A percentile compares a stretch with the other conserved stretches of the same genome.
phyloP scores from a whole-genome alignment of 2,888 invertebrate species.

The Agrotis puta region DNA sequence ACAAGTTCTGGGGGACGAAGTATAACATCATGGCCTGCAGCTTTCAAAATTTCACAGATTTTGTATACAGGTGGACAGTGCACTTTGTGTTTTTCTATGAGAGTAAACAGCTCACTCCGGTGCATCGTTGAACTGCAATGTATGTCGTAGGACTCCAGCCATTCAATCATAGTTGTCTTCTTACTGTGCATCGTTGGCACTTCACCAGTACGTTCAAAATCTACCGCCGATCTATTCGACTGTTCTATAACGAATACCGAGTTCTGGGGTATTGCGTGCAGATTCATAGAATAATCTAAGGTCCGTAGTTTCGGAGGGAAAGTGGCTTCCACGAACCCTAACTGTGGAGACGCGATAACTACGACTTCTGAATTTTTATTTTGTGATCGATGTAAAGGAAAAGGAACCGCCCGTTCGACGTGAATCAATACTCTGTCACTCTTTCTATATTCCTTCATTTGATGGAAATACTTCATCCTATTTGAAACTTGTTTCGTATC shows the following conservation, averaged over 20 bases:
- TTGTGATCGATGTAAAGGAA: background rate
- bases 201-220: background rate
- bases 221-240: background rate
- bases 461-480: constrained; percentile 61
- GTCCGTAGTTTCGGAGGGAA: constrained; percentile 6
- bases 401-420: constrained; percentile 22
- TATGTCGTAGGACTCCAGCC: constrained; percentile 67
- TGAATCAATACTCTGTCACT: constrained; percentile 37
- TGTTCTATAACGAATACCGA: constrained; percentile 50
- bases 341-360: constrained; percentile 25
- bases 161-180: constrained; percentile 63
- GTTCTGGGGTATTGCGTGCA: constrained; percentile 35
- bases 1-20: constrained; percentile 43
- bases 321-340: constrained; percentile 33
- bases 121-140: constrained; percentile 61
- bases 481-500: constrained; percentile 47
- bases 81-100: constrained; percentile 70
- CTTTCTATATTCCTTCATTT: constrained; percentile 57
- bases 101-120: constrained; percentile 65
- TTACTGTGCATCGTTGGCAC: constrained; percentile 57
- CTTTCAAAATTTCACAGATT: constrained; percentile 33
- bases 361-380: constrained; percentile 6
- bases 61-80: constrained; percentile 13
- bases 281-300: constrained; percentile 3
- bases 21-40: constrained; percentile 43